Base-by-base conservation (phyloP, 2,113 vertebrate genomes). In the Megaceryle maxima region DNA sequence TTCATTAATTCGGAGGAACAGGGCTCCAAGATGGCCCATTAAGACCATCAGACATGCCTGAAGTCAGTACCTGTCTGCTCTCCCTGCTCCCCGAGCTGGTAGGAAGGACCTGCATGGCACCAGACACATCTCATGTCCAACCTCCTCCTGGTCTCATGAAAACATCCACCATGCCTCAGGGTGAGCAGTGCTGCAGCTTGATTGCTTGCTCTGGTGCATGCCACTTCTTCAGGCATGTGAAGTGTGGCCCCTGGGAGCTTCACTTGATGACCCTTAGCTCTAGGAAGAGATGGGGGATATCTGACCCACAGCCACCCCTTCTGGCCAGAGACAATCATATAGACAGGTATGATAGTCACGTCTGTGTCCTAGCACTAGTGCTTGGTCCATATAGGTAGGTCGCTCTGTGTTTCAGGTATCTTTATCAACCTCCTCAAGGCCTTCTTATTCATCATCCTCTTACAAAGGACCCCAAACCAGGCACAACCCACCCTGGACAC, bases 101-200 rank as follows among this genome's bases (percentile, higher is more conserved):
- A n/a, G 35, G 48, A 75, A 56, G 62, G 55, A 69, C 55, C 59
- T 1, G 0, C 0, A 1, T 35, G 39, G 25, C 46, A 55, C 20
- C 62, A 41, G 83, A 26, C 22, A 11, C 28, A 16, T 53, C 37
- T 76, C 44, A 7, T 13, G 16, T 53, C 72, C 57, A 59, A 4
- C 43, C 33, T 70, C 50, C 37, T 51, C 33, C 50, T 15, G 21
- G 39, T 60, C 37, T 37, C 9, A 28, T 7, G 20, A 66, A 39
- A 77, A 19, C 28, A 26, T 41, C 43, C 37, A 17, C 50, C 33
- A 4, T 25, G 13, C 33, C 24, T 19, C 28, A 31, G 33, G 51
- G 51, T 16, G 37, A 77, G 70, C 72, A 39, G 33, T 31, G 19
- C 43, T 13, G 6, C 0, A 3, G 56, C 56, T 82, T 1, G 0